Evolutionary conservation across 2,797 vertebrate species (phyloP).

Genomic region (Urocyon cinereoargenteus): DNA sequence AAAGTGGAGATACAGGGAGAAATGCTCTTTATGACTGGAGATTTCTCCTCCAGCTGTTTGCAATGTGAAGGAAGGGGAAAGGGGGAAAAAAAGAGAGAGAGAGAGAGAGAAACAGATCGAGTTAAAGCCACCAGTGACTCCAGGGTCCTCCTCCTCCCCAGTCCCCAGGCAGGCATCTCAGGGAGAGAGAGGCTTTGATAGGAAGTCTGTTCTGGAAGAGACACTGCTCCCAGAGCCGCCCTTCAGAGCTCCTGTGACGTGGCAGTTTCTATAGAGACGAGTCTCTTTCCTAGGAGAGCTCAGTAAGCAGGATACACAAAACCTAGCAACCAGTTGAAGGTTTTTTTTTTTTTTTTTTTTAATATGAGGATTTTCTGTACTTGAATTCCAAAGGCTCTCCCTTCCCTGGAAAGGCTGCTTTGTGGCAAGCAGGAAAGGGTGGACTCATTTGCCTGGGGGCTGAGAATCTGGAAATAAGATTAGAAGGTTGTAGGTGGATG

Average conservation of each 20-base stretch:
- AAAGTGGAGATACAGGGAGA: neutral
- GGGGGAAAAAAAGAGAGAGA: neutral
- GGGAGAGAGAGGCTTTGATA: neutral
- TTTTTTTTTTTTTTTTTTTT: neutral
- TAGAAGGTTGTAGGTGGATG: neutral
- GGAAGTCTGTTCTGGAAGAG: constrained; percentile 59
- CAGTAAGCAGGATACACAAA: constrained; percentile 72
- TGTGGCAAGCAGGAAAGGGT: constrained; percentile 59
- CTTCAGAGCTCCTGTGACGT: constrained; percentile 59
- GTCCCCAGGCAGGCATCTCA: neutral
- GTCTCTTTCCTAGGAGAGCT: constrained; percentile 75
- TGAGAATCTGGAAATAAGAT: constrained; percentile 31
- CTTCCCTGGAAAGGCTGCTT: constrained; percentile 75
- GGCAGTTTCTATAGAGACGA: constrained; percentile 87
- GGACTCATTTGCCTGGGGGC: neutral
- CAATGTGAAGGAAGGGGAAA: neutral
- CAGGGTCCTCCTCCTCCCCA: neutral
- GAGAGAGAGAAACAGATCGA: neutral
- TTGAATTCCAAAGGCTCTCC: constrained; percentile 74
- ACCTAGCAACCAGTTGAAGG: constrained; percentile 63
- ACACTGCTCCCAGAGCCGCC: constrained; percentile 57
- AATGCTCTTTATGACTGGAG: neutral
- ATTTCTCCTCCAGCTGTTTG: constrained; percentile 17
- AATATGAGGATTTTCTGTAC: constrained; percentile 77
- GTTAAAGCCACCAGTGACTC: neutral